Evolutionary conservation across 2,113 vertebrate species (phyloP), one percentile per base, ranked within the genome.

Genomic region (Lota lota): DNA sequence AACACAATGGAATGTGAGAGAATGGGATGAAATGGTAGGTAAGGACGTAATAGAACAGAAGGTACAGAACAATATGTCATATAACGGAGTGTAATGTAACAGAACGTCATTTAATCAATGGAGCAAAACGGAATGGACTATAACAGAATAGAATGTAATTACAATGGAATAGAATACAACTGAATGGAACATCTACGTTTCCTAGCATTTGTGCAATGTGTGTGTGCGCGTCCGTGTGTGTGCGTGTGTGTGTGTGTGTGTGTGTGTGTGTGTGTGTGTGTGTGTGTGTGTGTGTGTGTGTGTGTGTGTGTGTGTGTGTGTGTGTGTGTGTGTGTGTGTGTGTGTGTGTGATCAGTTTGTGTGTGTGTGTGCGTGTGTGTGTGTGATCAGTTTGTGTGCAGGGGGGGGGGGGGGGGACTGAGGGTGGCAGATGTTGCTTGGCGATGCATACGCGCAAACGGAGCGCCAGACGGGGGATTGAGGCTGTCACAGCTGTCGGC

Each of bases 401-500:
- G 24, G 24, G 24, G 24, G 24, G 24, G 4, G 61, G 22, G 61
- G 10, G 24, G 21, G 24, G 16, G 22, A 4, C 4, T 61, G 21
- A 2, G 8, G 17, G n/a, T 4, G 51, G 51, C 2, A 53, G 28
- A 33, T 33, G 28, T 54, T 57, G 19, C 16, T 57, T 19, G 4
- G 11, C 59, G 47, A 47, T 69, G 87, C 97, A 95, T 92, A 98
- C 97, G 96, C 62, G 92, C 93, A 81, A 95, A 88, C 51, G 93
- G 81, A 7, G 91, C 77, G 79, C 90, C 91, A 74, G 94, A 93
- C 15, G 95, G 91, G 20, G 95, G 91, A 73, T 95, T 98, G 91
- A 98, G 90, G 88, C 97, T 98, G 91, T 99, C 97, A 1, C 95
- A 98, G 93, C 97, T 99, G 84, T 99, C 97, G 0, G 93, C 96